These are phyloP conservation scores for Macaria liturata DNA, from an alignment of 2,888 invertebrate species.

Conservation along the genomic window DNA sequence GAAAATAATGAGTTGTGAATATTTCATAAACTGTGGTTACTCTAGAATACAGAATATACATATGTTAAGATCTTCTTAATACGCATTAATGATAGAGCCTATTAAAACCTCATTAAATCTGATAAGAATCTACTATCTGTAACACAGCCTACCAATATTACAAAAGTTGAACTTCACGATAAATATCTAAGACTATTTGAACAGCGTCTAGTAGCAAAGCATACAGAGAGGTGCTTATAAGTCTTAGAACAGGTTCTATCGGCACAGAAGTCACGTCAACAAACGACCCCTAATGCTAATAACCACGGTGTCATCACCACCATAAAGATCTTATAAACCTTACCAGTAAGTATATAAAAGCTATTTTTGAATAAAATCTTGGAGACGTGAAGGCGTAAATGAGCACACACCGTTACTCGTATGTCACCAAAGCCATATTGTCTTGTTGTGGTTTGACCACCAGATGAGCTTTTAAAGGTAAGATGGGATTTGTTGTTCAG, in stretches of 20 bases:
- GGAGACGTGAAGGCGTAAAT: conserved; percentile 50
- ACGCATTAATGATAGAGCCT: too few species aligned
- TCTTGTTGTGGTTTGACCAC: conserved; percentile 49
- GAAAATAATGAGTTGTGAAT: too few species aligned
- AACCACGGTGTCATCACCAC: conserved; percentile 49
- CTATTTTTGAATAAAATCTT: conserved; percentile 32
- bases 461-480: conserved; percentile 9
- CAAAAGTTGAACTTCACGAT: conserved; percentile 12
- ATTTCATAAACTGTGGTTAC: too few species aligned
- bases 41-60: too few species aligned
- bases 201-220: conserved; percentile 17
- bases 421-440: conserved; percentile 69
- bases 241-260: conserved; percentile 52
- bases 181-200: conserved; percentile 16
- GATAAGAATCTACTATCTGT: neutral
- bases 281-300: conserved; percentile 61
- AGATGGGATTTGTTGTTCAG: neutral
- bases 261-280: conserved; percentile 66
- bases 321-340: conserved; percentile 37
- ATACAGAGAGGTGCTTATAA: conserved; percentile 13
- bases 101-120: too few species aligned
- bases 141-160: neutral
- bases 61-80: too few species aligned
- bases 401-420: conserved; percentile 71
- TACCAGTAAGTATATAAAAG: conserved; percentile 35